A percentile compares a stretch with the other conserved stretches of the same genome.
Conservation (phyloP, 2,113 vertebrate genomes). For the Trachemys scripta region DNA sequence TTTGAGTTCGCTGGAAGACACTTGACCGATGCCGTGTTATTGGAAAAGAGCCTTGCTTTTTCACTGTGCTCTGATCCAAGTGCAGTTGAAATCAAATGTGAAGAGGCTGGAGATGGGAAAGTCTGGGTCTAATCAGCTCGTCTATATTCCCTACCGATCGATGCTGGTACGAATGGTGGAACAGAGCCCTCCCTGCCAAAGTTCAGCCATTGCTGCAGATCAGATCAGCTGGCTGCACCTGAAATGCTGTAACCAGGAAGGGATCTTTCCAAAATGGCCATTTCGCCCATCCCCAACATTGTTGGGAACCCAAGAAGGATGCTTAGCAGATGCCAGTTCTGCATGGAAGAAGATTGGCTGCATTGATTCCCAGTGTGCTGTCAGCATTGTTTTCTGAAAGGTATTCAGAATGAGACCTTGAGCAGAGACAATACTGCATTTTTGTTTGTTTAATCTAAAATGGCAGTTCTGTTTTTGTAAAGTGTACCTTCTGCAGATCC, state of each 20-base stretch:
- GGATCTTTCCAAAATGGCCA: neutral
- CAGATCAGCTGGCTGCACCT: neutral
- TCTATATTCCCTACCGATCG: neutral
- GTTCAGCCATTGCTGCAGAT: neutral
- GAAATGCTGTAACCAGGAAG: neutral
- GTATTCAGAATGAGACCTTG: neutral
- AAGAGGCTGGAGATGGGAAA: neutral
- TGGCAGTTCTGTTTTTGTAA: neutral
- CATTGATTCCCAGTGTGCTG: neutral
- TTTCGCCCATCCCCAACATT: neutral
- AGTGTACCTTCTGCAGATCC: neutral
- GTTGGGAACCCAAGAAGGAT: neutral
- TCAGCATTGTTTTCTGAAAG: neutral
- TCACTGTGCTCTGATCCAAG: neutral
- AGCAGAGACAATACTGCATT: neutral
- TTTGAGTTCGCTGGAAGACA: neutral
- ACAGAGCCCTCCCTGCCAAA: neutral
- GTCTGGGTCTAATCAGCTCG: neutral
- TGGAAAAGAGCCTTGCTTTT: neutral
- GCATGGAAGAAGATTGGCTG: neutral
- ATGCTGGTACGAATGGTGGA: neutral
- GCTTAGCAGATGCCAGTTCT: too few relatives aligned
- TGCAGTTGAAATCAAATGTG: neutral
- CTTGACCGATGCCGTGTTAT: neutral
- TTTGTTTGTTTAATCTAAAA: neutral